These are phyloP conservation scores for Caenorhabditis remanei DNA, from an alignment of 1,140 invertebrate species.

Conservation along the genomic window DNA sequence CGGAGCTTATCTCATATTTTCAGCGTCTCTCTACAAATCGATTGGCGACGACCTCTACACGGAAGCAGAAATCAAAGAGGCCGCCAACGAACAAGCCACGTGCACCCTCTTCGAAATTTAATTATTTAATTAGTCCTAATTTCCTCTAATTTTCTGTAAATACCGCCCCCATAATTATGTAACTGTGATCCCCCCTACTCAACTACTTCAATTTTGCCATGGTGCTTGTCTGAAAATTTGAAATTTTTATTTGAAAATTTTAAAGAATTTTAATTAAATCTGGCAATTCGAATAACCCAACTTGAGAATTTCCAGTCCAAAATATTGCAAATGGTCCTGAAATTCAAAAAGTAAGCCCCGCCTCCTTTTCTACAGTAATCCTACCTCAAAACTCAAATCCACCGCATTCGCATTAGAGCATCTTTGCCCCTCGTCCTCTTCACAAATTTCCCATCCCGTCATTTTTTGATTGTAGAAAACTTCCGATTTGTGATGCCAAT, in stretches of 20 bases:
- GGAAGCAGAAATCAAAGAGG: background rate
- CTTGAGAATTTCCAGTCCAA: constrained; percentile 25
- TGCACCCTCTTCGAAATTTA: constrained; percentile 16
- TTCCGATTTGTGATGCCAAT: constrained; percentile 68
- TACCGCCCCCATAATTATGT: background rate
- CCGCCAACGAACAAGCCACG: background rate
- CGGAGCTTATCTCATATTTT: background rate
- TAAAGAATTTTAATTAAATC: background rate
- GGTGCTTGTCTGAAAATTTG: background rate
- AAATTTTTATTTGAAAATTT: background rate
- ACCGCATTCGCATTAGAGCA: background rate
- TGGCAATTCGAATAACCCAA: constrained; percentile 5
- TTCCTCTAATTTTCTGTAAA: background rate
- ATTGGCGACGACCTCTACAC: constrained; percentile 40
- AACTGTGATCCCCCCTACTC: background rate
- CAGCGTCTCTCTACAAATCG: constrained; percentile 41
- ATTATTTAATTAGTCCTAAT: background rate
- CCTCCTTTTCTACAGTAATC: too few relatives aligned
- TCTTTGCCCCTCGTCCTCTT: background rate
- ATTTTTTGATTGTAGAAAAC: constrained; percentile 70
- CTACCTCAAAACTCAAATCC: constrained; percentile 36
- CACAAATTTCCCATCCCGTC: constrained; percentile 44
- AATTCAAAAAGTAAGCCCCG: background rate
- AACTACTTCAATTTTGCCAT: background rate
- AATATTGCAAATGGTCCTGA: constrained; percentile 61